A percentile compares a stretch with the other conserved stretches of the same genome.
phyloP scores from a whole-genome alignment of 2,797 vertebrate genomes.

The Gymnopithys bicolor region DNA sequence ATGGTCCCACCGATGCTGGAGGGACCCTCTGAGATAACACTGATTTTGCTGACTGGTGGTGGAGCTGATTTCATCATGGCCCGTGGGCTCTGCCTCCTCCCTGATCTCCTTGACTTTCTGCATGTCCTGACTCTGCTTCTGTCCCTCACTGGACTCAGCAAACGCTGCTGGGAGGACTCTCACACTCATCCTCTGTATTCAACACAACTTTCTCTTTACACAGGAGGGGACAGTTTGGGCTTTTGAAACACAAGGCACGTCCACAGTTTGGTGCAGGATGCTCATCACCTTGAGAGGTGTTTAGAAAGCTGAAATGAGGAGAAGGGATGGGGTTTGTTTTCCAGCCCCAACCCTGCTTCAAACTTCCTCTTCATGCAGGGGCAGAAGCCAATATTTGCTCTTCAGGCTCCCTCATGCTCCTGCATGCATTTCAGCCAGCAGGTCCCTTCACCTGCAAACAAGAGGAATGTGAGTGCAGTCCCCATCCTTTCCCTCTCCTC shows the following conservation, averaged over 20 bases:
- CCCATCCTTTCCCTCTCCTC: not conserved
- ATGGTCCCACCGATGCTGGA: rapidly evolving
- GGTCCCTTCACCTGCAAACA: not conserved
- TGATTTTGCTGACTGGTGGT: not conserved
- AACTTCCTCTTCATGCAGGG: not conserved
- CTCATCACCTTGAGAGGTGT: not conserved
- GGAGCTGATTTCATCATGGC: not conserved
- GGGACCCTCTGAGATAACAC: not conserved
- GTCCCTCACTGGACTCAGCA: not conserved
- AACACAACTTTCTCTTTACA: not conserved
- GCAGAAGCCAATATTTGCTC: constrained; percentile 25
- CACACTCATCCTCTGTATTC: rapidly evolving
- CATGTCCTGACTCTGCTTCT: rapidly evolving
- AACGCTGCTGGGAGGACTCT: rapidly evolving
- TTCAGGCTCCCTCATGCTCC: constrained; percentile 18
- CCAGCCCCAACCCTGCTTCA: not conserved
- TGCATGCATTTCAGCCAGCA: constrained; percentile 33
- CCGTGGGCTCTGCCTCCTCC: not conserved
- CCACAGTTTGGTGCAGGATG: not conserved
- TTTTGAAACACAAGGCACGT: not conserved
- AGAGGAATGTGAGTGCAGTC: not conserved
- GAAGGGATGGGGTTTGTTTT: not conserved
- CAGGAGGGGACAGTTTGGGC: not conserved
- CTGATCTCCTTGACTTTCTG: not conserved
- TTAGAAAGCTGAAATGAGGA: not conserved